These are phyloP conservation scores for Drosophila macrospina DNA, from an alignment of 2,888 invertebrate species.

Conservation along the genomic window DNA sequence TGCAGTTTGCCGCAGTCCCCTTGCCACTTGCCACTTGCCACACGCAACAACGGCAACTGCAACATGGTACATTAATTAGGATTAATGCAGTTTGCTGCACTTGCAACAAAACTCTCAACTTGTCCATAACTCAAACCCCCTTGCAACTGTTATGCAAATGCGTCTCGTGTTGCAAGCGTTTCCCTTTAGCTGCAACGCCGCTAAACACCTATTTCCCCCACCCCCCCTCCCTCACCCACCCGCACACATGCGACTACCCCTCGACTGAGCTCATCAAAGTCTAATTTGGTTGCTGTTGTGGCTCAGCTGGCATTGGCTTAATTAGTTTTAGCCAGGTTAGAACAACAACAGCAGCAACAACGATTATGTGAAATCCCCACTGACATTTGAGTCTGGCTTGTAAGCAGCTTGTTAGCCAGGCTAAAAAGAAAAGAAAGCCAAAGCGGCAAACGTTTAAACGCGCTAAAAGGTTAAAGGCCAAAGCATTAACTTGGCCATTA, in stretches of 20 bases:
- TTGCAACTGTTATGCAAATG: conserved; percentile 46
- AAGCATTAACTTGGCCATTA: conserved; percentile 37
- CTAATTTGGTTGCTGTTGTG: conserved; percentile 26
- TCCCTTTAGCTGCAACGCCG: not conserved
- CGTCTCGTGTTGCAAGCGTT: conserved; percentile 27
- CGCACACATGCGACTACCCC: too few species aligned
- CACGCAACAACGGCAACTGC: conserved; percentile 10
- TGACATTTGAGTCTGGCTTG: conserved; percentile 59
- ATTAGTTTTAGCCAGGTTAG: conserved; percentile 45
- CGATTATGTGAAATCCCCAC: conserved; percentile 45
- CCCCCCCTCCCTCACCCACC: not conserved
- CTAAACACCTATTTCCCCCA: too few species aligned
- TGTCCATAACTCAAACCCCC: not conserved
- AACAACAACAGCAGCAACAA: conserved; percentile 21
- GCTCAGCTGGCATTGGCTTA: conserved; percentile 44
- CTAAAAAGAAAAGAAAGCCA: conserved; percentile 46
- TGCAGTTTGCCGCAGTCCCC: not conserved
- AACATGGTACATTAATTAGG: conserved; percentile 41
- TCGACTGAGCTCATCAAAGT: conserved; percentile 34
- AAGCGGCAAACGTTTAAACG: conserved; percentile 39
- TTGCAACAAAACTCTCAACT: conserved; percentile 6
- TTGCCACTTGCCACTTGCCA: not conserved
- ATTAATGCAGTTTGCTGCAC: conserved; percentile 47
- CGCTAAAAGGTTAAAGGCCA: conserved; percentile 36
- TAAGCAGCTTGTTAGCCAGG: conserved; percentile 34